Percentiles rank a stretch among this genome's conserved stretches.
These are phyloP conservation scores for Macaca mulatta DNA, from an alignment of 2,113 vertebrate species.

Conservation along the genomic window DNA sequence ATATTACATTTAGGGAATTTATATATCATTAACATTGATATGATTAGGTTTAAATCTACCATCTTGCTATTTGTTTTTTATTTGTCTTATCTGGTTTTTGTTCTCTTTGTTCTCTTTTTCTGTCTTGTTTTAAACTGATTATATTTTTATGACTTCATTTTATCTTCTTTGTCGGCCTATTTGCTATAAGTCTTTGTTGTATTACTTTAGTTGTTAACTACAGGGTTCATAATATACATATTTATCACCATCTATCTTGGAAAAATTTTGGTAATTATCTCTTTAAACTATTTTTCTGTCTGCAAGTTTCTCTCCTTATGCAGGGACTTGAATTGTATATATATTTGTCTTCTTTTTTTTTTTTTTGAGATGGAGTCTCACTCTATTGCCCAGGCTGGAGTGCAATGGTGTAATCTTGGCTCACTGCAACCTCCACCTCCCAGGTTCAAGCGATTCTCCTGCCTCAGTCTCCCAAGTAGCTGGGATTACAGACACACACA, in stretches of 20 bases:
- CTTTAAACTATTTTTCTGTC: background rate
- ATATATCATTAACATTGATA: background rate
- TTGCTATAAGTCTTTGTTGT: background rate
- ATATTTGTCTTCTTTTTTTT: no score
- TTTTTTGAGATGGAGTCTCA: no score
- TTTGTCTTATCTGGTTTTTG: background rate
- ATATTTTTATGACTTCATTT: background rate
- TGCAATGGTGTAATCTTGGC: no score
- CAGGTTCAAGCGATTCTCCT: no score
- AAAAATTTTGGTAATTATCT: background rate
- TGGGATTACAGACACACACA: no score
- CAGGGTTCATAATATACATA: background rate
- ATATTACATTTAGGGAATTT: background rate
- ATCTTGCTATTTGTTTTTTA: background rate
- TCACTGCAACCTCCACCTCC: no score
- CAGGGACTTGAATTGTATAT: background rate
- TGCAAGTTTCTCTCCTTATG: background rate
- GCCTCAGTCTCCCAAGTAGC: no score
- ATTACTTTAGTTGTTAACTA: background rate
- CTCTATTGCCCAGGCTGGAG: no score
- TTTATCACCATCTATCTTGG: background rate
- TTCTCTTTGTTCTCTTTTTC: background rate
- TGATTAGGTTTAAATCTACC: background rate
- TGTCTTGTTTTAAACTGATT: background rate
- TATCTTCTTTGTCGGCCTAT: background rate